Percentiles rank a stretch among this genome's conserved stretches.
Evolutionary conservation across 2,113 vertebrate genomes (phyloP).

Genomic region (Tragelaphus strepsiceros): DNA sequence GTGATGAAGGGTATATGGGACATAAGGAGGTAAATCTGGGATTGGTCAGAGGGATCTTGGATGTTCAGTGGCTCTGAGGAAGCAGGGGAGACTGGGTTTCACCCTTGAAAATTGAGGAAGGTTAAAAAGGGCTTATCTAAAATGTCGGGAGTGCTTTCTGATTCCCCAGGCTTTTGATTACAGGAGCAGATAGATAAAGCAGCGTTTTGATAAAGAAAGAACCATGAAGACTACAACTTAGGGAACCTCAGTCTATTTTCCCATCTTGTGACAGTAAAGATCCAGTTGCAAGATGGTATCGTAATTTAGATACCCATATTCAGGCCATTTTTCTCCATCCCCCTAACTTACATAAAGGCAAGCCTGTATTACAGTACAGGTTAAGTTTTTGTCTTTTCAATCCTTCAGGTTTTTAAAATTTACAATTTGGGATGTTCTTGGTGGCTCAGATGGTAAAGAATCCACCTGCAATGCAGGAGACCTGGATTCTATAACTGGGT

Average conservation of each 20-base stretch:
- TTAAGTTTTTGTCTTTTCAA: background rate
- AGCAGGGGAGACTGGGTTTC: background rate
- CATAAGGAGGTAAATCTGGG: background rate
- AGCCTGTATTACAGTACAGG: background rate
- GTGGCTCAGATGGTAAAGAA: background rate
- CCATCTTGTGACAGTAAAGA: background rate
- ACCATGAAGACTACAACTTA: background rate
- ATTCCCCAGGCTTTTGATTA: background rate
- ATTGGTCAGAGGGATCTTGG: background rate
- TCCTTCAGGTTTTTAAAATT: background rate
- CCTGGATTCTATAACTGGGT: background rate
- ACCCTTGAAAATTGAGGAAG: background rate
- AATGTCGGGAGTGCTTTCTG: background rate
- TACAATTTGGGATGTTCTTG: background rate
- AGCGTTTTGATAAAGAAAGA: background rate
- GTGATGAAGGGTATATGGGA: background rate
- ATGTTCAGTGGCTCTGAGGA: background rate
- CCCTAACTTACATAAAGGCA: background rate
- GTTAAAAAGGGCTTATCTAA: background rate
- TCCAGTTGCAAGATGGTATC: background rate
- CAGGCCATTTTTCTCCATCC: background rate
- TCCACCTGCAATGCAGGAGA: background rate
- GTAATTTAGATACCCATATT: background rate
- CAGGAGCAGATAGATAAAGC: background rate
- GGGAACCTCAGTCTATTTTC: background rate